Percentiles rank a stretch among this genome's conserved stretches.
Conservation (phyloP, 1,140 invertebrate genomes). For the Drosophila teissieri region DNA sequence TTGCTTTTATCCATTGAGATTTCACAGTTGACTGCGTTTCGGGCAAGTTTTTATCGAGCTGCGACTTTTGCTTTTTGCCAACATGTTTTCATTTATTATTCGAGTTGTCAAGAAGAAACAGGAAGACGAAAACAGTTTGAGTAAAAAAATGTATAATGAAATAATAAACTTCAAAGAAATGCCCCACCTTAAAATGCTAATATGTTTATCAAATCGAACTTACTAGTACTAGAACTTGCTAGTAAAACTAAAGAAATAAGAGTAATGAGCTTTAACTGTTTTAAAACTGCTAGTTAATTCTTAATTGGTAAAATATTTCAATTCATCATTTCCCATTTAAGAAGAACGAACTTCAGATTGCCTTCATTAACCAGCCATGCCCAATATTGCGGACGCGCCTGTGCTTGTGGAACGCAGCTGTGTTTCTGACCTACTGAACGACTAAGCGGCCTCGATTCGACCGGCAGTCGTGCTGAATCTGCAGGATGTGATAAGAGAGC, state of each 20-base stretch:
- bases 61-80: neutral
- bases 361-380: neutral
- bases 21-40: slow-evolving; percentile 68
- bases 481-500: slow-evolving; percentile 27
- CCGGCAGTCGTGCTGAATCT: slow-evolving; percentile 54
- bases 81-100: neutral
- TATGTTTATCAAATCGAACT: too few species aligned
- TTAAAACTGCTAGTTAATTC: too few species aligned
- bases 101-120: neutral
- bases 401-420: slow-evolving; percentile 23
- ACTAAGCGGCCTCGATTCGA: slow-evolving; percentile 44
- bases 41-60: slow-evolving; percentile 18
- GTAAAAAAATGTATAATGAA: slow-evolving; percentile 8
- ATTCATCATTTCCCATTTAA: too few species aligned
- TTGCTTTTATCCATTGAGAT: slow-evolving; percentile 57
- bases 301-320: too few species aligned
- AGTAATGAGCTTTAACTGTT: too few species aligned
- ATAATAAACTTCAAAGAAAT: neutral
- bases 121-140: slow-evolving; percentile 5
- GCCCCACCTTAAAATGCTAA: too few species aligned
- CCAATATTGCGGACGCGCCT: neutral
- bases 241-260: too few species aligned
- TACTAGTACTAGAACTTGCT: too few species aligned
- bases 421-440: slow-evolving; percentile 79
- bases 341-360: too few species aligned